Evolutionary conservation across 2,113 vertebrate species (phyloP).

Genomic region (Gasterosteus nipponicus): DNA sequence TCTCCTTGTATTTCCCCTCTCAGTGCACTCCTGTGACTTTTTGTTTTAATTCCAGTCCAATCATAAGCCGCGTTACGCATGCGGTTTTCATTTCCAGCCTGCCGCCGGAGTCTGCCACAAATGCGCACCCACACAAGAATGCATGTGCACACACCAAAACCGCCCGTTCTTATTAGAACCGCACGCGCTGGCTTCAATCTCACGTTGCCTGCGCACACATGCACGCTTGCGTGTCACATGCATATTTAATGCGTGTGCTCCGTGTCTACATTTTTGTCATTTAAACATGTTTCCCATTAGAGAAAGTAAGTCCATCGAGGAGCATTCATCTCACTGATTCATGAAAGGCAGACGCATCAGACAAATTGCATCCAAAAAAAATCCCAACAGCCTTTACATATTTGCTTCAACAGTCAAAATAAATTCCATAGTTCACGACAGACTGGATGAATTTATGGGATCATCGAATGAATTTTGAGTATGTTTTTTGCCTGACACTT

Average conservation of each 20-base stretch:
- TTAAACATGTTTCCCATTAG: constrained; percentile 59
- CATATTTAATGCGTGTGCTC: constrained; percentile 63
- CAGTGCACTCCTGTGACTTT: constrained; percentile 55
- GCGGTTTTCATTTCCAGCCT: constrained; percentile 77
- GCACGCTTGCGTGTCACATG: constrained; percentile 47
- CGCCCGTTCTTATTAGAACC: constrained; percentile 27
- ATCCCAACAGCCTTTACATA: constrained; percentile 26
- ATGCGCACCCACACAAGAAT: constrained; percentile 37
- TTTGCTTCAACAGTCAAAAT: constrained; percentile 37
- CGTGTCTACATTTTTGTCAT: constrained; percentile 59
- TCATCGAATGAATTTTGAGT: constrained; percentile 18
- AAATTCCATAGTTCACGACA: constrained; percentile 33
- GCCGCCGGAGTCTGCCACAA: constrained; percentile 44
- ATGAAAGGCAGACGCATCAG: constrained; percentile 33
- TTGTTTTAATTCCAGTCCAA: constrained; percentile 76
- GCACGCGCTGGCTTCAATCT: constrained; percentile 18
- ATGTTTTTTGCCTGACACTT: constrained; percentile 6
- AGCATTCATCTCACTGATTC: constrained; percentile 54
- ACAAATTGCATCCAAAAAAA: constrained; percentile 49
- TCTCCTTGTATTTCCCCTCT: neutral
- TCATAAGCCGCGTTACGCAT: constrained; percentile 68
- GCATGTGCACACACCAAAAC: constrained; percentile 43
- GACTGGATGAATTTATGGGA: constrained; percentile 25
- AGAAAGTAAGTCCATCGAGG: constrained; percentile 50
- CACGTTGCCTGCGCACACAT: constrained; percentile 18